A percentile compares a stretch with the other conserved stretches of the same genome.
phyloP scores from a whole-genome alignment of 2,113 vertebrate genomes.

The Plectropomus leopardus region DNA sequence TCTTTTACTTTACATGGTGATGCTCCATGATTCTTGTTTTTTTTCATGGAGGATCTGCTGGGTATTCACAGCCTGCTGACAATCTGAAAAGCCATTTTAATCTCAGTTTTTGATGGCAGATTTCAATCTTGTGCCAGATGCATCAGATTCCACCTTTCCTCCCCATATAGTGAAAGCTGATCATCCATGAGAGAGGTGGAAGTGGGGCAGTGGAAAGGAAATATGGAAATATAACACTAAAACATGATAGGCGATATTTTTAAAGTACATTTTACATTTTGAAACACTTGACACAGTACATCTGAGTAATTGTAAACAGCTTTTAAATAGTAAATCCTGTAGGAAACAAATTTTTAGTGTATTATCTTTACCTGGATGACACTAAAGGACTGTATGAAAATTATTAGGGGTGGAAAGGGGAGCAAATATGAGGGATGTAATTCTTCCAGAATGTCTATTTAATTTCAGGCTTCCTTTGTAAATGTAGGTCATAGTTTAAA shows the following conservation, averaged over 20 bases:
- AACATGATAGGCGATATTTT: not conserved
- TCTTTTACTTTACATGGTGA: slow-evolving; percentile 2
- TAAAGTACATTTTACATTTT: not conserved
- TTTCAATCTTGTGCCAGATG: slow-evolving; percentile 59
- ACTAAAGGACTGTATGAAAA: not conserved
- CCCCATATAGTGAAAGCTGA: slow-evolving; percentile 26
- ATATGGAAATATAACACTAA: not conserved
- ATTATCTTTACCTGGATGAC: not conserved
- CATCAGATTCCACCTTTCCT: slow-evolving; percentile 54
- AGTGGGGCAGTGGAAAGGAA: slow-evolving; percentile 31
- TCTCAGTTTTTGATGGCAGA: slow-evolving; percentile 53
- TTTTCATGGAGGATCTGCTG: slow-evolving; percentile 19
- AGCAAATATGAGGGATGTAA: not conserved
- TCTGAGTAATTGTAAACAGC: not conserved
- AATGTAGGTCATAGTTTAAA: too few relatives aligned
- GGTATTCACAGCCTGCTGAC: slow-evolving; percentile 40
- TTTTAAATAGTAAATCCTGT: not conserved
- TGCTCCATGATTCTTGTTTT: not conserved
- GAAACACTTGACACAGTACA: not conserved
- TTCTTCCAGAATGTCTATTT: not conserved
- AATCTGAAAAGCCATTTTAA: slow-evolving; percentile 70
- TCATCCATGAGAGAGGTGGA: slow-evolving; percentile 33
- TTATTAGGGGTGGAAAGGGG: not conserved
- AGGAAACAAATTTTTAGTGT: not conserved
- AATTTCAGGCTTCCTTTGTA: not conserved